Evolutionary conservation across 1,140 invertebrate genomes (phyloP), one percentile per base, ranked within the genome.

Genomic region (Drosophila sucinea): DNA sequence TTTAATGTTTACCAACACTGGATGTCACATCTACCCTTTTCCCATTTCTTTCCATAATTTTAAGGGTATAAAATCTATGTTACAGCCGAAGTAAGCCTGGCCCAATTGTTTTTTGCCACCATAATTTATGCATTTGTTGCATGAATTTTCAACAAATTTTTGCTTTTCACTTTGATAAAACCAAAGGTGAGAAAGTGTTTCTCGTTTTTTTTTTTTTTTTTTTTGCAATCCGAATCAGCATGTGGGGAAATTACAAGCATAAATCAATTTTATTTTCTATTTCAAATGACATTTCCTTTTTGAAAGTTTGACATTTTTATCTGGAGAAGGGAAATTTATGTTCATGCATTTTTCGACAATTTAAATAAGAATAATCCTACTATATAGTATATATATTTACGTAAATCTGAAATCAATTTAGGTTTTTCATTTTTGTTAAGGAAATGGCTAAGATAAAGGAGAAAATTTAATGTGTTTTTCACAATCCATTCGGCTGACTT

Each of bases 191-290:
- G 10, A 51, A 51, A 27, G 44, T 6, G 5, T 47, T 23, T 23
- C 7, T 23, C 6, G 5, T 47, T 23, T 7, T 23, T 23, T 7
- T 11, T 11, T 25, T 23, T 6, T 23, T 23, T 1, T 3, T 51
- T 32, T 56, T 32, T 4, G 33, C 1, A 11, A 1, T 17, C 17
- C 8, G 25, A 29, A 55, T 60, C 44, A 35, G 47, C 54, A 44
- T 33, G 32, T 11, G 56, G 23, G 81, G 78, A 81, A 86, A 85
- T 79, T 67, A 67, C 61, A 64, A 67, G 47, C 74, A 86, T 85
- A 85, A 86, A 85, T 85, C 82, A 85, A 86, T 56, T 75, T 81
- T 63, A 77, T 69, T 60, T 86, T 84, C 76, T 81, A 78, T 51
- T 51, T 10, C 2, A 7, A 81, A 84, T 75, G 74, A 64, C 82